phyloP scores from a whole-genome alignment of 2,113 vertebrate species.

The Beaufortia kweichowensis region DNA sequence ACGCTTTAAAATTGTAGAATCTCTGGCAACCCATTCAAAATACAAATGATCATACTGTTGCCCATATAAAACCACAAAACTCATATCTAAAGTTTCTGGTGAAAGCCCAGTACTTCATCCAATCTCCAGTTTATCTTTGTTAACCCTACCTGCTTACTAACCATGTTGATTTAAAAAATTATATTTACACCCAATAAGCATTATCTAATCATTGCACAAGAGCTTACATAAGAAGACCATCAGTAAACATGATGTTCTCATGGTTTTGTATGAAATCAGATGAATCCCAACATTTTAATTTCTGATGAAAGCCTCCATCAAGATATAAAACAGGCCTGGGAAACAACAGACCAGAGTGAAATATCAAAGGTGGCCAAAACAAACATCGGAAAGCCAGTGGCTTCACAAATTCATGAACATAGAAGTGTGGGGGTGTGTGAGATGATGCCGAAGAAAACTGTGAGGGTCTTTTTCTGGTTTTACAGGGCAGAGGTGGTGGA shows the following conservation, averaged over 20 bases:
- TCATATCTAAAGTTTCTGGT: too few relatives aligned
- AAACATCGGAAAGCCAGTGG: background rate
- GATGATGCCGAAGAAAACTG: background rate
- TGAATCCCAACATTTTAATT: background rate
- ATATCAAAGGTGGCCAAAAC: conserved; percentile 8
- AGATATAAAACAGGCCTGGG: background rate
- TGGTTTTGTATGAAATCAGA: background rate
- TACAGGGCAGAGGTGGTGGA: conserved; percentile 79
- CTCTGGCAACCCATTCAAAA: too few relatives aligned
- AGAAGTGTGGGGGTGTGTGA: conserved; percentile 3
- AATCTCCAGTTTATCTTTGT: too few relatives aligned
- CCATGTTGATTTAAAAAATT: background rate
- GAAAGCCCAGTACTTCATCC: too few relatives aligned
- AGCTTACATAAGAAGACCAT: background rate
- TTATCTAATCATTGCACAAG: background rate
- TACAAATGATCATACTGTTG: too few relatives aligned
- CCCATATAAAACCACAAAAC: too few relatives aligned
- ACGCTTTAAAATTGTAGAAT: too few relatives aligned
- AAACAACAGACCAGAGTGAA: background rate
- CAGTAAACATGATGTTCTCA: background rate
- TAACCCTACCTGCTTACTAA: background rate
- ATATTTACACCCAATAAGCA: background rate
- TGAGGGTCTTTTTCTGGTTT: conserved; percentile 74
- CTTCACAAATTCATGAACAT: background rate
- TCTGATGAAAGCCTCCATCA: background rate